Evolutionary conservation across 2,797 vertebrate genomes (phyloP), one percentile per base, ranked within the genome.

Genomic region (Pseudochaenichthys georgianus): DNA sequence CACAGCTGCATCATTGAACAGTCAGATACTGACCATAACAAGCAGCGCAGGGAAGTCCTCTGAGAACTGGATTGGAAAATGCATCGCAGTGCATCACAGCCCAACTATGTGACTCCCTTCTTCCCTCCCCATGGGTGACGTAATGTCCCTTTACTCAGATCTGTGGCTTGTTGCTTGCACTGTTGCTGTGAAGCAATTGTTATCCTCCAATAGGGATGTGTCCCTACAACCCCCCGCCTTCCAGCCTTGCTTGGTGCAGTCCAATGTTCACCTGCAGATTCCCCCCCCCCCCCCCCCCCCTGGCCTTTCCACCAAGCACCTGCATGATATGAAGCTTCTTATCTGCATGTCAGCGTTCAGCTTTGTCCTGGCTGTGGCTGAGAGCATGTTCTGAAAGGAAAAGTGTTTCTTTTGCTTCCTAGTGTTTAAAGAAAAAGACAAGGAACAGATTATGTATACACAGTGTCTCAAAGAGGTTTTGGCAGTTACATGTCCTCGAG

Each of bases 131-230:
- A 15, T 38, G 43, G 47, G 67, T 64, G 19, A 80, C 45, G 10
- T 55, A 68, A 34, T 55, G 5, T 66, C 64, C 69, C 62, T 60
- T 72, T 31, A 52, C 68, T 43, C 75, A 69, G 58, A 60, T 64
- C 77, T 82, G 55, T 80, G 77, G 74, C 77, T 88, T 83, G 80
- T 80, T 87, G 82, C 85, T 86, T 81, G 70, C 71, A 28, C 64
- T 74, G 59, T 77, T 83, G 73, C 59, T 78, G 68, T 77, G 73
- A 75, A 70, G 67, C 54, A 28, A 61, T 57, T 69, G 47, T n/a
- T 23, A 71, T 65, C 61, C 51, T 46, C 73, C 59, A 19, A 23
- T 52, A 48, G 17, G 17, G 54, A 41, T 50, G 38, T 48, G 13
- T 23, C 1, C 41, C 42, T 15, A 38, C 34, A 34, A 28, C 28